Evolutionary conservation across 2,888 invertebrate genomes (phyloP).

Genomic region (Acronicta psi): DNA sequence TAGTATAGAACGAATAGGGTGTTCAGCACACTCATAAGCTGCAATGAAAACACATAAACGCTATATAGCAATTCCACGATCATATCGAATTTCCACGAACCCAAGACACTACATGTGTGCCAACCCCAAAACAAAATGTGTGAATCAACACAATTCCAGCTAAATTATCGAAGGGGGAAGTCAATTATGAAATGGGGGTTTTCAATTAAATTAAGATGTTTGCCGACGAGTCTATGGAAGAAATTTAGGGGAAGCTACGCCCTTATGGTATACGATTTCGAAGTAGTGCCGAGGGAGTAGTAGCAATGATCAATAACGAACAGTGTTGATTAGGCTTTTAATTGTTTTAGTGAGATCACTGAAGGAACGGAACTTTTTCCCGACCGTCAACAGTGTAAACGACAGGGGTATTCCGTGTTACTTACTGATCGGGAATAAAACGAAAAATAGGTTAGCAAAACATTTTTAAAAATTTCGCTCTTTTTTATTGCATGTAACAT

Average conservation of each 20-base stretch:
- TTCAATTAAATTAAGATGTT: constrained; percentile 75
- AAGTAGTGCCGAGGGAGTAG: constrained; percentile 20
- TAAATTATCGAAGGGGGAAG: constrained; percentile 63
- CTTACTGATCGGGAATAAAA: no score
- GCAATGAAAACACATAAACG: not conserved
- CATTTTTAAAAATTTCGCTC: no score
- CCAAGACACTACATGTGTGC: not conserved
- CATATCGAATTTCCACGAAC: not conserved
- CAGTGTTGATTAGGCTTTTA: constrained; percentile 1
- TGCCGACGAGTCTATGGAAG: constrained; percentile 56
- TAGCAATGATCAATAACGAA: constrained; percentile 10
- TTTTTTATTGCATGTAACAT: no score
- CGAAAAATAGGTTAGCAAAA: no score
- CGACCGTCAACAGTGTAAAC: no score
- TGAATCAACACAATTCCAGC: constrained; percentile 24
- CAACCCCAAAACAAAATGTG: constrained; percentile 21
- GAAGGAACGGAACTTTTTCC: no score
- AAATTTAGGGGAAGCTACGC: constrained; percentile 31
- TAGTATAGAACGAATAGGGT: no score
- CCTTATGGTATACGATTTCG: constrained; percentile 31
- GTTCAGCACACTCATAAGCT: no score
- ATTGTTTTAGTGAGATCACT: no score
- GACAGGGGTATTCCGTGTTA: no score
- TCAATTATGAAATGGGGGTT: constrained; percentile 76
- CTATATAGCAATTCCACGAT: not conserved